Evolutionary conservation across 2,113 vertebrate species (phyloP).

Genomic region (Cynopterus brachyotis): DNA sequence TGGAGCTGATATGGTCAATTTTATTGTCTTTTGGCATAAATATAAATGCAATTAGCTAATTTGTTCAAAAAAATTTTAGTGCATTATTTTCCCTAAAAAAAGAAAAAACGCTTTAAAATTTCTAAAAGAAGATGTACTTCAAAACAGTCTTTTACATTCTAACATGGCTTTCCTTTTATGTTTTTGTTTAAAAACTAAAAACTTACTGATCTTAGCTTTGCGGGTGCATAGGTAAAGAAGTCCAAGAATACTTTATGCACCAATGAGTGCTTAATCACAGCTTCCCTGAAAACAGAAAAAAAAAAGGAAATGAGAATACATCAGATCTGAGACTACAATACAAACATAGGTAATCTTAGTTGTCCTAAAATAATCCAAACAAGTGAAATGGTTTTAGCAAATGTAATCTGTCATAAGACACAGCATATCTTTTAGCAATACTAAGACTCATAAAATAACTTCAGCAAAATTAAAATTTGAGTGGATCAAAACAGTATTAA

Average conservation of each 20-base stretch:
- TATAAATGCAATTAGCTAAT: background rate
- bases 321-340: background rate
- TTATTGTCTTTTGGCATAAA: background rate
- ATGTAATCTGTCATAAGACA: background rate
- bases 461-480: background rate
- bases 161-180: background rate
- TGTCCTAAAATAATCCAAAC: conserved; percentile 4
- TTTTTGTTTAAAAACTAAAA: conserved; percentile 19
- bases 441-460: background rate
- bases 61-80: background rate
- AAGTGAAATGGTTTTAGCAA: conserved; percentile 5
- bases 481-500: background rate
- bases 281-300: conserved; percentile 86
- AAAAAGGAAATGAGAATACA: background rate
- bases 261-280: conserved; percentile 97
- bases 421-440: background rate
- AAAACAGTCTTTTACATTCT: background rate
- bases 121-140: background rate
- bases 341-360: background rate
- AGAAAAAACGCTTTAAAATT: background rate
- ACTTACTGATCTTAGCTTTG: conserved; percentile 93
- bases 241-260: conserved; percentile 98
- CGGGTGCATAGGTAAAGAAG: conserved; percentile 89
- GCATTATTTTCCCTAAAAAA: background rate
- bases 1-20: background rate